Base-by-base conservation (phyloP, 1,140 invertebrate genomes). In the Diorhabda sublineata region DNA sequence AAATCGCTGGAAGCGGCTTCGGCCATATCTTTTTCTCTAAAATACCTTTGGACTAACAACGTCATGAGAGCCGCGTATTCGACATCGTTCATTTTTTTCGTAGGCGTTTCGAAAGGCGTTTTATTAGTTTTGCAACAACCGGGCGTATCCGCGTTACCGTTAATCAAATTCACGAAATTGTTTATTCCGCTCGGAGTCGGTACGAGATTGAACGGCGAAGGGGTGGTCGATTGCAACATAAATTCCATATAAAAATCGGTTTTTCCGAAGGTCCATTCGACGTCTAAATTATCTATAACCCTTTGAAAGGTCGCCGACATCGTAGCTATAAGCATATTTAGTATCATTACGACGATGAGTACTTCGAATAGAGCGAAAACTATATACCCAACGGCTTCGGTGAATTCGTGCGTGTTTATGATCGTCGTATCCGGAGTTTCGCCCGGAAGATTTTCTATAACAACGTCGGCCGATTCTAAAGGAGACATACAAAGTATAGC, bases 251-350 rank as follows among this genome's bases (percentile, higher is more conserved):
- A 87, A 45, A 86, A 82, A 82, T 87, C 78, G 8, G 86, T 87
- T 75, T 83, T 82, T 0, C 84, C 86, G 69, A 87, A 88, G 0
- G 83, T 85, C 86, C 86, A 88, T 71, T 88, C 86, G 2, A 85
- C 82, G 63, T 84, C 83, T 3, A 86, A 83, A 69, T 87, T 87
- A 64, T 87, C 84, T 2, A 81, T 83, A 3, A 92, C 88, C 72
- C 83, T 81, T 76, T 90, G 88, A 76, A 90, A 91, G 2, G 89
- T 90, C 71, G 90, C 90, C 8, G 88, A 87, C 87, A 92, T 91
- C 75, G 90, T 90, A 3, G 90, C 91, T 71, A 92, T 91, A 43
- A 92, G 82, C 88, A 92, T 91, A 79, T 92, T 92, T 44, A 92
- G 77, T n/a, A 92, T 84, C 42, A 92, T 85, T 61, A 92, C 85